Conservation (phyloP, 2,797 vertebrate species). For the Mormyrus hasselquistii region DNA sequence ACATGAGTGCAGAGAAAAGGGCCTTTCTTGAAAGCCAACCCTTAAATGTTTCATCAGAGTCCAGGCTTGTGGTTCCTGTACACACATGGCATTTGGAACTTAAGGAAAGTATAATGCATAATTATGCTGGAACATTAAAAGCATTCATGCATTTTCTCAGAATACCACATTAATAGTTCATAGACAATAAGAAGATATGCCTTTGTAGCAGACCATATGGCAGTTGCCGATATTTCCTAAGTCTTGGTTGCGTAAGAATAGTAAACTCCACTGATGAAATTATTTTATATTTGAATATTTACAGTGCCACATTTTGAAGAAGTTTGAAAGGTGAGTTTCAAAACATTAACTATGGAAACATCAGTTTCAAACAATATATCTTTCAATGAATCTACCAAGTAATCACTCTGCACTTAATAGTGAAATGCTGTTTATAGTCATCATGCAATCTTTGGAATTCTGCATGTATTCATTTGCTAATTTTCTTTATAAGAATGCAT, state of each 20-base stretch:
- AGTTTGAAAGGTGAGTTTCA: background rate
- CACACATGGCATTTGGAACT: background rate
- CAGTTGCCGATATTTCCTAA: background rate
- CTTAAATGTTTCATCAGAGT: background rate
- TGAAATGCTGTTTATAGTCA: background rate
- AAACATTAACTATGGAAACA: background rate
- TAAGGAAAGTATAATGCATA: background rate
- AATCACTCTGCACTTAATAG: background rate
- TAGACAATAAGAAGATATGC: background rate
- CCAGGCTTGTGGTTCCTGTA: background rate
- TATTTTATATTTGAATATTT: background rate
- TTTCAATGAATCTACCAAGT: background rate
- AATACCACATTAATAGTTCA: background rate
- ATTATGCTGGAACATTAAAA: background rate
- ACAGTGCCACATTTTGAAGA: background rate
- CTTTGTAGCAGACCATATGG: background rate
- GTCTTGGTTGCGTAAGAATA: background rate
- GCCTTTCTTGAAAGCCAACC: background rate
- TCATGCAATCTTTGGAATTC: background rate
- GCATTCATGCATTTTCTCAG: background rate
- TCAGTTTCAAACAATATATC: background rate
- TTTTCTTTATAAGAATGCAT: background rate
- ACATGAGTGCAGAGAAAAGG: background rate
- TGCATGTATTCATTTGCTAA: background rate
- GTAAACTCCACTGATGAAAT: background rate